phyloP scores from a whole-genome alignment of 2,113 vertebrate genomes.

The Ia io region DNA sequence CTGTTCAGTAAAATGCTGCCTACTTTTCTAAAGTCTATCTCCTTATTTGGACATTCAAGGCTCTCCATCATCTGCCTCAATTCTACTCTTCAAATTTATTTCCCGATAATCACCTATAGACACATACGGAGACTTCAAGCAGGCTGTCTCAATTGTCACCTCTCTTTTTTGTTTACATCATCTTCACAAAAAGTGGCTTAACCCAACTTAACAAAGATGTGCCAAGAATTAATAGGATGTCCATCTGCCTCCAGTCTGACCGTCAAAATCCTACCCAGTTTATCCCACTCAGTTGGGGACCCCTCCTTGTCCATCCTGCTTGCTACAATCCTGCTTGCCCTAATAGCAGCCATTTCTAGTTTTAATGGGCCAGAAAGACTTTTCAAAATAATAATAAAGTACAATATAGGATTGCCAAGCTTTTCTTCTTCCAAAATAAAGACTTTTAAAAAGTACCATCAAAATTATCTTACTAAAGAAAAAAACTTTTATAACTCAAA shows the following conservation, averaged over 20 bases:
- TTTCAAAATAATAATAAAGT: conserved; percentile 1
- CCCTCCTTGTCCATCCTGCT: background rate
- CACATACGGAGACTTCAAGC: background rate
- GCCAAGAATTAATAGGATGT: background rate
- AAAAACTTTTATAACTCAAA: background rate
- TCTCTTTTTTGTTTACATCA: background rate
- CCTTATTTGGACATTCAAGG: background rate
- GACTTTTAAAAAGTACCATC: background rate
- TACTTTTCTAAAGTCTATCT: background rate
- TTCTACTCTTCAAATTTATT: background rate
- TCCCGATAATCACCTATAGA: background rate
- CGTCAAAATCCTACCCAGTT: background rate
- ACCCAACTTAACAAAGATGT: background rate
- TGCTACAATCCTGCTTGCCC: background rate
- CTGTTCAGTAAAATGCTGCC: background rate
- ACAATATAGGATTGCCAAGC: background rate
- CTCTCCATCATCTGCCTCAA: background rate
- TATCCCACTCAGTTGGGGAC: too few relatives aligned
- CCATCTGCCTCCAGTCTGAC: background rate
- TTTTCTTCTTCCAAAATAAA: conserved; percentile 24
- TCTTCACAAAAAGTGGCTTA: background rate
- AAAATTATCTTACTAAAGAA: background rate
- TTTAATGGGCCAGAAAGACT: background rate
- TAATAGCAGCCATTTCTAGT: background rate
- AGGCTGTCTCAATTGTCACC: background rate